A percentile compares a stretch with the other conserved stretches of the same genome.
phyloP scores from a whole-genome alignment of 2,113 vertebrate genomes.

The Halichoerus grypus region DNA sequence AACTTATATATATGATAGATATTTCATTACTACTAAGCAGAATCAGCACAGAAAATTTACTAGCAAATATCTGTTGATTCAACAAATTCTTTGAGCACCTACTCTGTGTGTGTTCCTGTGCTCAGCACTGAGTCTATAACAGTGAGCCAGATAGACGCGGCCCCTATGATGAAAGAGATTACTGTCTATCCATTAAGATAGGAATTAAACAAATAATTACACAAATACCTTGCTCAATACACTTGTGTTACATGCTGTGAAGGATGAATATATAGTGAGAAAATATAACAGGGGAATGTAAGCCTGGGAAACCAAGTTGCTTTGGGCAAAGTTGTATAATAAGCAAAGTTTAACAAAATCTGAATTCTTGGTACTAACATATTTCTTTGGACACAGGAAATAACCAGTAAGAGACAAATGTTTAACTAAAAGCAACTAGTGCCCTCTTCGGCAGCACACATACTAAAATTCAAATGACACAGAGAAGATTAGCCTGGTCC shows the following conservation, averaged over 20 bases:
- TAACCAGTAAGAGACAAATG: background rate
- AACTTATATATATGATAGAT: background rate
- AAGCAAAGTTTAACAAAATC: background rate
- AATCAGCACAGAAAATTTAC: constrained; percentile 22
- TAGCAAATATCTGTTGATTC: background rate
- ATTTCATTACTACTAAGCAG: background rate
- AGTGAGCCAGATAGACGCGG: background rate
- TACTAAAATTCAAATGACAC: background rate
- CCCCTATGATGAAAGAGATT: background rate
- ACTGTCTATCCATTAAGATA: background rate
- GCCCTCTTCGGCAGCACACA: background rate
- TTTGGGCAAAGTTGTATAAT: background rate
- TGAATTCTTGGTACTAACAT: background rate
- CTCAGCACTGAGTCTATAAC: background rate
- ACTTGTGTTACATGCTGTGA: background rate
- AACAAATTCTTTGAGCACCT: background rate
- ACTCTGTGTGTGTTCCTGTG: background rate
- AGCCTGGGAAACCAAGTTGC: background rate
- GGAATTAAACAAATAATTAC: constrained; percentile 34
- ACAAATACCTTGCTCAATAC: constrained; percentile 10
- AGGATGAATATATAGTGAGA: background rate
- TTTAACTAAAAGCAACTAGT: constrained; percentile 30
- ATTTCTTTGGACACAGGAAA: background rate
- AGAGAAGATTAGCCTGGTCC: background rate
- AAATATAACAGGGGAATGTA: background rate